phyloP scores from a whole-genome alignment of 2,797 vertebrate species.

The Catharus ustulatus region DNA sequence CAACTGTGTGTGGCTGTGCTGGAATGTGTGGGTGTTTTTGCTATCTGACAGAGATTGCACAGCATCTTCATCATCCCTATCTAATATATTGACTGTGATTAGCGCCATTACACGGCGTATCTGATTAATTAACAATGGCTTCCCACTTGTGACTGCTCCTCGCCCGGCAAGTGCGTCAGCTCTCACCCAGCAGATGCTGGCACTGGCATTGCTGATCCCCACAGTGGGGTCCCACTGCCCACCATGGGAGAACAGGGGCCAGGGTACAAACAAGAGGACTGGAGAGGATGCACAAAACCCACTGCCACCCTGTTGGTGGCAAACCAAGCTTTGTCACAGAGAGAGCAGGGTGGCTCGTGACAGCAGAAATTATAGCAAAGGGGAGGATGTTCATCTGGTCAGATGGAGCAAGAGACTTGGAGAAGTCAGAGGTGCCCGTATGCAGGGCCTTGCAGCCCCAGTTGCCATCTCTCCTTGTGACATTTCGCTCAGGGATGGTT shows the following conservation, averaged over 20 bases:
- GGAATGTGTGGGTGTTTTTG: not conserved
- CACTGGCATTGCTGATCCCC: not conserved
- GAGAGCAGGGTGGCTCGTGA: not conserved
- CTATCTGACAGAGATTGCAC: conserved; percentile 1
- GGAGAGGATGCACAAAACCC: not conserved
- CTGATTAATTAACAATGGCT: conserved; percentile 58
- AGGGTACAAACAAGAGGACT: not conserved
- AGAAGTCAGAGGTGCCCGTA: not conserved
- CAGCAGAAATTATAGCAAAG: not conserved
- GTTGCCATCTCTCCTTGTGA: not conserved
- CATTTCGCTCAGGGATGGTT: not conserved
- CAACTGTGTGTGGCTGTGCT: not conserved
- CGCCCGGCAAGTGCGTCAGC: not conserved
- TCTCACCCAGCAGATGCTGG: not conserved
- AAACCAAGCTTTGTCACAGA: not conserved
- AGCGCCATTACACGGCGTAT: not conserved
- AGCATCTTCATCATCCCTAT: not conserved
- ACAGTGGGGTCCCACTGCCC: not conserved
- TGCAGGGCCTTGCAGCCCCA: not conserved
- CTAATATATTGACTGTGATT: conserved; percentile 48
- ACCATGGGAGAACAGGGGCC: rapidly evolving
- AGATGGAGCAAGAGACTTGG: not conserved
- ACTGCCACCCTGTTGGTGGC: rapidly evolving
- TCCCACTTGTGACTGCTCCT: not conserved
- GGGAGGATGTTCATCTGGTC: not conserved